Evolutionary conservation across 1,140 invertebrate genomes (phyloP).

Genomic region (Ectropis grisescens): DNA sequence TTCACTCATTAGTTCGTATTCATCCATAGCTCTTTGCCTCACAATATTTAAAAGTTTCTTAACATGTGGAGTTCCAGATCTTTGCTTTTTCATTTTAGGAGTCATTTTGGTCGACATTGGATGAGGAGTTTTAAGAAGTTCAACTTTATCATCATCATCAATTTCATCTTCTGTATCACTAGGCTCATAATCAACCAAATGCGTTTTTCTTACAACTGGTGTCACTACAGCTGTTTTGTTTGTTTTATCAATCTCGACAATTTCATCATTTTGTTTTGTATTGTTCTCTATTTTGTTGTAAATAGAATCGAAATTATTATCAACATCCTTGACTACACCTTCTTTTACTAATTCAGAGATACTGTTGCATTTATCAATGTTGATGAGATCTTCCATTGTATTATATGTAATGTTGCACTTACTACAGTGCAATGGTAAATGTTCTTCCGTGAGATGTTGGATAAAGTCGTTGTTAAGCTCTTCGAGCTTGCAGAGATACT

Average conservation of each 20-base stretch:
- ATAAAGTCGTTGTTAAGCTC: conserved; percentile 39
- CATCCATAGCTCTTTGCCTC: conserved; percentile 33
- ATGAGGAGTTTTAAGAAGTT: conserved; percentile 23
- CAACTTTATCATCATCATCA: conserved; percentile 28
- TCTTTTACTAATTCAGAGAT: conserved; percentile 40
- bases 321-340: conserved; percentile 22
- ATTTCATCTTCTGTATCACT: too few relatives aligned
- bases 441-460: conserved; percentile 40
- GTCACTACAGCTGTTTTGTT: conserved; percentile 54
- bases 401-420: conserved; percentile 50
- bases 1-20: conserved; percentile 28
- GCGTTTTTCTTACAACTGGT: conserved; percentile 37
- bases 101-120: conserved; percentile 29
- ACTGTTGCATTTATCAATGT: conserved; percentile 43
- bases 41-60: conserved; percentile 31
- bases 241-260: conserved; percentile 34
- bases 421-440: conserved; percentile 48
- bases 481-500: conserved; percentile 36
- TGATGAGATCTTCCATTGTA: conserved; percentile 48
- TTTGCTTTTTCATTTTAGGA: conserved; percentile 27
- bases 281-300: conserved; percentile 35
- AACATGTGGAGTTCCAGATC: conserved; percentile 36
- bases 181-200: conserved; percentile 52
- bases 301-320: conserved; percentile 48
- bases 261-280: conserved; percentile 38